Percentiles rank a stretch among this genome's conserved stretches.
Conservation (phyloP, 2,888 invertebrate species). For the Drosophila kambysellisi region DNA sequence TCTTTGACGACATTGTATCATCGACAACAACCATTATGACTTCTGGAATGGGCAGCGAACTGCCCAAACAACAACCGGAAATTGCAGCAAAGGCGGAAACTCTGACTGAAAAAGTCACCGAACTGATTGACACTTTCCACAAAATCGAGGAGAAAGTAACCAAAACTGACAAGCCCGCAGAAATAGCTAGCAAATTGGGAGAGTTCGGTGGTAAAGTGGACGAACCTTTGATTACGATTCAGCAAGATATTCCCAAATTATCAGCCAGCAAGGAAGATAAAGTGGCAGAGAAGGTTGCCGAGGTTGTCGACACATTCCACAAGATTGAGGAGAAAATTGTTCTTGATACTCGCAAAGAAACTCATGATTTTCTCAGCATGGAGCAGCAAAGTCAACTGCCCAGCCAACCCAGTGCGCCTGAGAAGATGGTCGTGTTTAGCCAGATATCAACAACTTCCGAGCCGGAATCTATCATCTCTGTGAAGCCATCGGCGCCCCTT, state of each 20-base stretch:
- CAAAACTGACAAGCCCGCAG: slow-evolving; percentile 46
- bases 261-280: slow-evolving; percentile 42
- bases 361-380: slow-evolving; percentile 76
- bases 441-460: slow-evolving; percentile 62
- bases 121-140: slow-evolving; percentile 68
- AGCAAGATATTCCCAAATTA: slow-evolving; percentile 7
- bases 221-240: slow-evolving; percentile 15
- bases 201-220: slow-evolving; percentile 31
- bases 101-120: slow-evolving; percentile 62
- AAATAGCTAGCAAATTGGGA: slow-evolving; percentile 42
- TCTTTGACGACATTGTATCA: slow-evolving; percentile 60
- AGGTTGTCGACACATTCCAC: slow-evolving; percentile 60
- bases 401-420: slow-evolving; percentile 25
- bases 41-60: slow-evolving; percentile 55
- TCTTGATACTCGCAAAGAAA: slow-evolving; percentile 63
- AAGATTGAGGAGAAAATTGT: slow-evolving; percentile 61
- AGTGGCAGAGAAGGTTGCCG: slow-evolving; percentile 61
- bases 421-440: slow-evolving; percentile 49
- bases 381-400: slow-evolving; percentile 75
- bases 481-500: slow-evolving; percentile 37
- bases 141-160: slow-evolving; percentile 56
- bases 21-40: slow-evolving; percentile 63
- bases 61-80: slow-evolving; percentile 46
- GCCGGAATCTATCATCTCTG: slow-evolving; percentile 47
- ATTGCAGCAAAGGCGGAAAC: slow-evolving; percentile 65